These are phyloP conservation scores for Herpetotheres cachinnans DNA, from an alignment of 2,113 vertebrate genomes.

Conservation along the genomic window DNA sequence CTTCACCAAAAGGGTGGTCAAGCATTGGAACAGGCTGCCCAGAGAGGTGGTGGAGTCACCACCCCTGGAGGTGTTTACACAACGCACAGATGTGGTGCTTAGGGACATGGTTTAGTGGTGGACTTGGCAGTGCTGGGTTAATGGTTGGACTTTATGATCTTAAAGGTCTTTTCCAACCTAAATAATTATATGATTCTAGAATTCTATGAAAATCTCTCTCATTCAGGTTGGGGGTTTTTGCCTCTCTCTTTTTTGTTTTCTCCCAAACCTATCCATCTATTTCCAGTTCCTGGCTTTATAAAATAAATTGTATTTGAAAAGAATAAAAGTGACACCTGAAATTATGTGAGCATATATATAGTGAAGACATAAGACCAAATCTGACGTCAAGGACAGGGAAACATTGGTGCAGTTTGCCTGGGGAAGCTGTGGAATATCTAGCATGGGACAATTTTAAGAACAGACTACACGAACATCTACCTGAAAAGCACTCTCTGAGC, in stretches of 20 bases:
- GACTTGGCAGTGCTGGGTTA: no score
- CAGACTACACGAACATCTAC: not conserved
- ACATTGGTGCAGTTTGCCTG: not conserved
- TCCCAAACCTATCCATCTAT: not conserved
- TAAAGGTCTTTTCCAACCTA: no score
- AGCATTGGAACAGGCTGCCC: no score
- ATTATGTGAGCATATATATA: not conserved
- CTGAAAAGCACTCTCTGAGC: not conserved
- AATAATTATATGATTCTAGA: no score
- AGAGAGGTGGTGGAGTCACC: no score
- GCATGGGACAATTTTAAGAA: not conserved
- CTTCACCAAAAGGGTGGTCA: no score
- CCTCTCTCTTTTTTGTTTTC: not conserved
- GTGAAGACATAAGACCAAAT: not conserved
- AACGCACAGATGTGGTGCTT: no score
- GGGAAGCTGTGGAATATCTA: not conserved
- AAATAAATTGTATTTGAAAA: not conserved
- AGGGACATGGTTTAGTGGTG: no score
- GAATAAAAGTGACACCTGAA: not conserved
- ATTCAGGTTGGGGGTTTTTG: not conserved
- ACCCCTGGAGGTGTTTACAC: no score
- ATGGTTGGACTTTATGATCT: no score
- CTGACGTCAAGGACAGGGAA: not conserved
- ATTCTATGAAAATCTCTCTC: not conserved
- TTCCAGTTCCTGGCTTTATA: not conserved